phyloP scores from a whole-genome alignment of 2,888 invertebrate genomes.

The Candidula unifasciata region DNA sequence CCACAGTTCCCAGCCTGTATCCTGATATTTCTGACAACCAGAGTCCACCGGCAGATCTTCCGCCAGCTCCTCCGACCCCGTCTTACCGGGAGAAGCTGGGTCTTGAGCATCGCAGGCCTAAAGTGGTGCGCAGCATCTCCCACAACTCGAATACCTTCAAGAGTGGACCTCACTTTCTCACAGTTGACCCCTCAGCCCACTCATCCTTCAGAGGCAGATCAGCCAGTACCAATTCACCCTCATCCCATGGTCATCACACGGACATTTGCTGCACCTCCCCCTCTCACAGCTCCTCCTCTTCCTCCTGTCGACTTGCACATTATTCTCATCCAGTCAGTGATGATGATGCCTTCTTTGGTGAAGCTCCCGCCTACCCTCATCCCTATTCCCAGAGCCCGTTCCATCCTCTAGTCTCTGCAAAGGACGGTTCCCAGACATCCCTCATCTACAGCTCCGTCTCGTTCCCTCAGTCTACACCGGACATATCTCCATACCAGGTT shows the following conservation, averaged over 20 bases:
- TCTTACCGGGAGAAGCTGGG: constrained; percentile 48
- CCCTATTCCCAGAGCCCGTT: constrained; percentile 49
- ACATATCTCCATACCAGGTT: constrained; percentile 33
- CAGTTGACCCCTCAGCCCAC: constrained; percentile 24
- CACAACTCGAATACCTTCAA: constrained; percentile 4
- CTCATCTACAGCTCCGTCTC: constrained; percentile 21
- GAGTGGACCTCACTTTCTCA: neutral
- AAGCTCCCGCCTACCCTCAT: constrained; percentile 46
- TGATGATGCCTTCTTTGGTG: constrained; percentile 47
- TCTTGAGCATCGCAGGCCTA: constrained; percentile 28
- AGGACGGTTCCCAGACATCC: neutral
- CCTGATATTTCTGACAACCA: constrained; percentile 35
- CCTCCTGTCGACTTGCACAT: neutral
- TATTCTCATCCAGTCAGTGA: neutral
- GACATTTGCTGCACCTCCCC: neutral
- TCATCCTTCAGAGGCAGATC: constrained; percentile 27
- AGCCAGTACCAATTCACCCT: constrained; percentile 26
- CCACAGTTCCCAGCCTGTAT: neutral
- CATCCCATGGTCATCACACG: neutral
- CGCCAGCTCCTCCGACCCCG: constrained; percentile 51
- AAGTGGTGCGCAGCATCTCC: constrained; percentile 38
- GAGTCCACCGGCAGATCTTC: constrained; percentile 50
- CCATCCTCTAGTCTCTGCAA: constrained; percentile 33
- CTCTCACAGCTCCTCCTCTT: neutral
- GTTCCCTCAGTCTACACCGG: neutral